Percentiles rank a stretch among this genome's conserved stretches.
These are phyloP conservation scores for Sarcophaga subvicina DNA, from an alignment of 2,888 invertebrate species.

Conservation along the genomic window DNA sequence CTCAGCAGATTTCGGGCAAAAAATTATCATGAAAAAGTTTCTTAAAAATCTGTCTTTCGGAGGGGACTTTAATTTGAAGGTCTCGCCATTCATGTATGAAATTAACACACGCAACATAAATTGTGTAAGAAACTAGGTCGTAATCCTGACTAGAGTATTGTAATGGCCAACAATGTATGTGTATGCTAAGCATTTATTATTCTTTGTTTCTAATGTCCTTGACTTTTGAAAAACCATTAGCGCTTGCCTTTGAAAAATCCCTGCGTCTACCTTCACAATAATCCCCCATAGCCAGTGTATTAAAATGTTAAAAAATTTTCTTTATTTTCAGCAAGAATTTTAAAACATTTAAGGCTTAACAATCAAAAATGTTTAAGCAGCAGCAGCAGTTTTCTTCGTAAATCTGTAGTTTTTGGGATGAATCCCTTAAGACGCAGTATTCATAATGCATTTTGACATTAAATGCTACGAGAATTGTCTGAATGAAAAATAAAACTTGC, in stretches of 20 bases:
- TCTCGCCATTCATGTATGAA: too few species aligned
- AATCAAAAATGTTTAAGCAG: neutral
- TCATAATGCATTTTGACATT: slow-evolving; percentile 50
- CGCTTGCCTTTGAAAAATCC: neutral
- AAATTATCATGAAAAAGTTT: too few species aligned
- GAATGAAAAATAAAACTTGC: slow-evolving; percentile 14
- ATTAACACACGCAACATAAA: too few species aligned
- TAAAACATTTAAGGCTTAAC: neutral
- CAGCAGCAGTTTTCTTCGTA: neutral
- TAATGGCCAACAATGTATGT: too few species aligned
- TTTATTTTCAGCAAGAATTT: slow-evolving; percentile 7
- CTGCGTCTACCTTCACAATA: neutral
- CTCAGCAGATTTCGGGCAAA: too few species aligned
- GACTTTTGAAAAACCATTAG: neutral
- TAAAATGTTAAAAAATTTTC: slow-evolving; percentile 6
- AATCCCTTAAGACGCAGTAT: slow-evolving; percentile 48
- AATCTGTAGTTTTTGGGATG: slow-evolving; percentile 1
- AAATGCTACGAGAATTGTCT: slow-evolving; percentile 14
- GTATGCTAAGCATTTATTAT: too few species aligned
- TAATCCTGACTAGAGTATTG: too few species aligned
- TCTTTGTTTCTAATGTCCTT: neutral
- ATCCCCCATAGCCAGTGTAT: neutral
- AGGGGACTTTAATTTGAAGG: too few species aligned
- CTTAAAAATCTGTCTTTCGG: too few species aligned
- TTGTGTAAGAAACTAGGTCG: too few species aligned